A percentile compares a stretch with the other conserved stretches of the same genome.
These are phyloP conservation scores for Nomada fabriciana DNA, from an alignment of 2,888 invertebrate genomes.

Conservation along the genomic window DNA sequence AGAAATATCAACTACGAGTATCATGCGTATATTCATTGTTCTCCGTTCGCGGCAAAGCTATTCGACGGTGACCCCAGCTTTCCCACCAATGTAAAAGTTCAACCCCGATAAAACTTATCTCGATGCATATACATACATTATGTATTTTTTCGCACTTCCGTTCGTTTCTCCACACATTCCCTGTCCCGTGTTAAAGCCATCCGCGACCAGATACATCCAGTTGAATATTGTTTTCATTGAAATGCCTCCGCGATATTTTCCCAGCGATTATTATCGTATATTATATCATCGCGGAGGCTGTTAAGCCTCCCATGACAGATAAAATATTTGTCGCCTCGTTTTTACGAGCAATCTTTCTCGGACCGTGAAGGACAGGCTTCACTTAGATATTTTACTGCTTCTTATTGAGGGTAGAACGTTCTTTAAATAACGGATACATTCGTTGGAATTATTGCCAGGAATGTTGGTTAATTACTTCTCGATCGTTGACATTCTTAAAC, in stretches of 20 bases:
- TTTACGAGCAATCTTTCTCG: slow-evolving; percentile 9
- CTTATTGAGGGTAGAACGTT: background rate
- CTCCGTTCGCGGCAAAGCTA: background rate
- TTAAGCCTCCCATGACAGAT: background rate
- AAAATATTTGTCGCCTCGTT: slow-evolving; percentile 3
- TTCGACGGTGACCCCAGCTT: slow-evolving; percentile 12
- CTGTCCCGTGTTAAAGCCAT: background rate
- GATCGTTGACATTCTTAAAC: background rate
- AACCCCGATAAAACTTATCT: slow-evolving; percentile 57
- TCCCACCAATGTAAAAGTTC: slow-evolving; percentile 12
- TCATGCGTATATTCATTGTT: background rate
- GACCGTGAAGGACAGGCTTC: slow-evolving; percentile 39
- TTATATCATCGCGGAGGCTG: too few species aligned
- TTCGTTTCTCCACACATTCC: background rate
- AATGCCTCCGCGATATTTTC: background rate
- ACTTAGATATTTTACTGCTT: background rate
- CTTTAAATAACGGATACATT: background rate
- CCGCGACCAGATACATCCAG: background rate
- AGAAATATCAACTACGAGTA: background rate
- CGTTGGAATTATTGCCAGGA: background rate
- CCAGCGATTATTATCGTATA: background rate
- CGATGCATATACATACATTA: background rate
- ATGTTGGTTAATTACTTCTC: background rate
- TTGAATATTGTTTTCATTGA: background rate
- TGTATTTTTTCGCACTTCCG: background rate